Conservation (phyloP, 2,113 vertebrate genomes). For the Pelobates fuscus region DNA sequence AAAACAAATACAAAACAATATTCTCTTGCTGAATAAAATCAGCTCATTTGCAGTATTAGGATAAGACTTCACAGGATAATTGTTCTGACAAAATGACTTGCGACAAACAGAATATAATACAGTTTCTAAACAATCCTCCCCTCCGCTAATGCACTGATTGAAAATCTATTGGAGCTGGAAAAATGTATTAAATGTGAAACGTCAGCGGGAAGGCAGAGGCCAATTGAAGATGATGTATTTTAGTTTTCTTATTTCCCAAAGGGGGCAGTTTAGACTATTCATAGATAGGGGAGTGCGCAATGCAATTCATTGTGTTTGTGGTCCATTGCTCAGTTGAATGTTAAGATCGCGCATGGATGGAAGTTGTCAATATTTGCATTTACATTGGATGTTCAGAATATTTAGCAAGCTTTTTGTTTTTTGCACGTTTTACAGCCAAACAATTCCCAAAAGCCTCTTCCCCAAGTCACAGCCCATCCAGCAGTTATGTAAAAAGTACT, state of each 20-base stretch:
- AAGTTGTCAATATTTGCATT: background rate
- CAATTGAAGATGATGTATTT: constrained; percentile 53
- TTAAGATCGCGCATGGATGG: background rate
- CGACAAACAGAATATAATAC: constrained; percentile 55
- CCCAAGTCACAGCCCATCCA: constrained; percentile 80
- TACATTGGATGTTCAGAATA: fast-evolving
- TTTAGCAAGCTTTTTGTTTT: constrained; percentile 48
- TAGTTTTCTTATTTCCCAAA: constrained; percentile 42
- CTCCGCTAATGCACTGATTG: constrained; percentile 62
- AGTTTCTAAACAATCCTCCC: constrained; percentile 55
- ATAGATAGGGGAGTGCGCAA: background rate
- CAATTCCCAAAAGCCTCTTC: constrained; percentile 83
- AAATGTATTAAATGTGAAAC: constrained; percentile 54
- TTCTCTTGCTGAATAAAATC: constrained; percentile 58
- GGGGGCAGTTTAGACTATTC: constrained; percentile 14
- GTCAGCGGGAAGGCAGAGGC: constrained; percentile 46
- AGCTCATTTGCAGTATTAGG: constrained; percentile 62
- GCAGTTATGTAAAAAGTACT: constrained; percentile 80
- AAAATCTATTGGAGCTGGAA: constrained; percentile 56
- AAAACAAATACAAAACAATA: constrained; percentile 10
- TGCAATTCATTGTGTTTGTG: constrained; percentile 8
- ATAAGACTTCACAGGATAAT: constrained; percentile 60
- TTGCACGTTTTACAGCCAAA: constrained; percentile 72
- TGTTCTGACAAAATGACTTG: constrained; percentile 62
- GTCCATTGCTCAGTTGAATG: background rate